Evolutionary conservation across 2,113 vertebrate genomes (phyloP).

Genomic region (Toxotes chatareus): DNA sequence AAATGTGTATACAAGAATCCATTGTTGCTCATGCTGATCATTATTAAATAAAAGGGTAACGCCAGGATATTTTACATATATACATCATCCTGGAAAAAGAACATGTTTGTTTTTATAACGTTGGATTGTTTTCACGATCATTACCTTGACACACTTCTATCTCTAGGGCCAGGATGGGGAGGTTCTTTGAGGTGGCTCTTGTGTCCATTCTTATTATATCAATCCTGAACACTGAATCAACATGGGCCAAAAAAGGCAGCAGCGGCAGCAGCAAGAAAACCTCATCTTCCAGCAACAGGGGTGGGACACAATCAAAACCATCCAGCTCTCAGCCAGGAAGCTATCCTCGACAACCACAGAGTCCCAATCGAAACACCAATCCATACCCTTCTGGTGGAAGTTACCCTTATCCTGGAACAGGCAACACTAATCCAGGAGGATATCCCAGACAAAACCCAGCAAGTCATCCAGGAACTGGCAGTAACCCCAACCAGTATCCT

Average conservation of each 20-base stretch:
- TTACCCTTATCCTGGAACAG: constrained; percentile 67
- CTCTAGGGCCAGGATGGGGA: constrained; percentile 73
- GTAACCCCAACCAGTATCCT: constrained; percentile 72
- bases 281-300: constrained; percentile 30
- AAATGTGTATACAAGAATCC: background rate
- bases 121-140: background rate
- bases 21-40: background rate
- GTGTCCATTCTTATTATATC: constrained; percentile 64
- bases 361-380: constrained; percentile 66
- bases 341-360: constrained; percentile 73
- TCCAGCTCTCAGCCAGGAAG: constrained; percentile 66
- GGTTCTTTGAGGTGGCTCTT: constrained; percentile 30
- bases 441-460: constrained; percentile 65
- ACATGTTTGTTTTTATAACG: background rate
- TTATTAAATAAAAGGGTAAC: background rate
- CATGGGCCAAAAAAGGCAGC: constrained; percentile 64
- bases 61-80: background rate
- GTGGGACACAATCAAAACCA: constrained; percentile 67
- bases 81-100: background rate
- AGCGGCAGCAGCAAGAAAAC: constrained; percentile 49
- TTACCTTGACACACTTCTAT: constrained; percentile 11
- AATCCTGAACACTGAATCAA: constrained; percentile 63
- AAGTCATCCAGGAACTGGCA: constrained; percentile 58
- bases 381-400: constrained; percentile 76
- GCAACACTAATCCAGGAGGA: constrained; percentile 64